Percentiles rank a stretch among this genome's conserved stretches.
Conservation (phyloP, 2,113 vertebrate species). For the Asarcornis scutulata region DNA sequence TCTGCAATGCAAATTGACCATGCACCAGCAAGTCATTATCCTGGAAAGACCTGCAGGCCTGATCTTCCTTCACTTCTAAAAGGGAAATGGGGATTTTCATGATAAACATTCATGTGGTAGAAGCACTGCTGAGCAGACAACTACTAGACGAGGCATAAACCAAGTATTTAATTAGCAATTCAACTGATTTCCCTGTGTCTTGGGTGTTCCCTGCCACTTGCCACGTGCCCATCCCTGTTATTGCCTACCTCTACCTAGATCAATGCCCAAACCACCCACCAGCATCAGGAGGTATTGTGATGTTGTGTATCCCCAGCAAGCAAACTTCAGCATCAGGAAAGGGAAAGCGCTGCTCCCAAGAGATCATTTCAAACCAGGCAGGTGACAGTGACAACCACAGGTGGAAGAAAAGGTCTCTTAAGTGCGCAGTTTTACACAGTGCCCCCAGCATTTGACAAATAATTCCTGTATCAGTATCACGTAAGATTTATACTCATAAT, state of each 20-base stretch:
- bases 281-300: not conserved
- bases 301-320: not conserved
- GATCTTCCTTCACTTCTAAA: not conserved
- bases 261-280: not conserved
- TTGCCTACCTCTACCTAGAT: not conserved
- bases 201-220: not conserved
- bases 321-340: not conserved
- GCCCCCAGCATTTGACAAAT: not conserved
- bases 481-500: not conserved
- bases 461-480: not conserved
- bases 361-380: not conserved
- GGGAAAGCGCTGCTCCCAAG: not conserved
- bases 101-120: accelerated
- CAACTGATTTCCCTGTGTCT: not conserved
- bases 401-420: not conserved
- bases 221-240: not conserved
- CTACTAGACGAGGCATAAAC: not conserved
- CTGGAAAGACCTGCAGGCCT: not conserved
- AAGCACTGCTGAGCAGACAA: not conserved
- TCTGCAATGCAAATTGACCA: not conserved
- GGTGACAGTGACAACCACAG: not conserved
- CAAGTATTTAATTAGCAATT: not conserved
- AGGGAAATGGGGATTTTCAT: not conserved
- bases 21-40: not conserved
- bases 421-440: not conserved